These are phyloP conservation scores for Sebastes nivosus DNA, from an alignment of 2,797 vertebrate genomes.

Conservation along the genomic window DNA sequence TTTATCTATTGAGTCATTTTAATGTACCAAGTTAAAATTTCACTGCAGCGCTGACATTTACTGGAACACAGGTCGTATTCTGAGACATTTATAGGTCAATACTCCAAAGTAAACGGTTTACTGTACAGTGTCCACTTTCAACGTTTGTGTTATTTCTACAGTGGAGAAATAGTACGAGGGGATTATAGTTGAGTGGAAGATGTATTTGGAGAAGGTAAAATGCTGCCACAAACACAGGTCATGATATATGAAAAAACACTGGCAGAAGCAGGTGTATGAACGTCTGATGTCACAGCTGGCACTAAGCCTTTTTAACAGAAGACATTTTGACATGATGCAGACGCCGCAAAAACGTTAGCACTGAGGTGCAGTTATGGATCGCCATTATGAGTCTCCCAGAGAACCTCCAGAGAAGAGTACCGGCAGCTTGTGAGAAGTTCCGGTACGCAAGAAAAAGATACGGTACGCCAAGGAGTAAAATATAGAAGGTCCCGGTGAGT, in stretches of 20 bases:
- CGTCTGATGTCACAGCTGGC: background rate
- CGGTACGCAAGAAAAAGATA: too few relatives aligned
- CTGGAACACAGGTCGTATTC: background rate
- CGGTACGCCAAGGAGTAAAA: too few relatives aligned
- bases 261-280: background rate
- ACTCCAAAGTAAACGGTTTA: background rate
- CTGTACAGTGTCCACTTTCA: background rate
- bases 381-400: too few relatives aligned
- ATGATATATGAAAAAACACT: background rate
- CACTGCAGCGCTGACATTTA: background rate
- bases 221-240: background rate
- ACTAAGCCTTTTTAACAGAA: background rate
- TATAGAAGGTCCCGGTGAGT: too few relatives aligned
- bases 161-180: background rate
- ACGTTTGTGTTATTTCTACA: background rate
- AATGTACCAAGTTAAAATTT: constrained; percentile 7
- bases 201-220: background rate
- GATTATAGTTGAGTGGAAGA: background rate
- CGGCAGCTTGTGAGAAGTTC: too few relatives aligned
- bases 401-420: too few relatives aligned
- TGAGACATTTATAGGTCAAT: background rate
- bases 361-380: too few relatives aligned
- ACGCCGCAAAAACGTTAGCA: too few relatives aligned
- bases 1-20: constrained; percentile 39
- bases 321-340: background rate